A percentile compares a stretch with the other conserved stretches of the same genome.
Conservation (phyloP, 2,113 vertebrate species). For the Pagrus major region DNA sequence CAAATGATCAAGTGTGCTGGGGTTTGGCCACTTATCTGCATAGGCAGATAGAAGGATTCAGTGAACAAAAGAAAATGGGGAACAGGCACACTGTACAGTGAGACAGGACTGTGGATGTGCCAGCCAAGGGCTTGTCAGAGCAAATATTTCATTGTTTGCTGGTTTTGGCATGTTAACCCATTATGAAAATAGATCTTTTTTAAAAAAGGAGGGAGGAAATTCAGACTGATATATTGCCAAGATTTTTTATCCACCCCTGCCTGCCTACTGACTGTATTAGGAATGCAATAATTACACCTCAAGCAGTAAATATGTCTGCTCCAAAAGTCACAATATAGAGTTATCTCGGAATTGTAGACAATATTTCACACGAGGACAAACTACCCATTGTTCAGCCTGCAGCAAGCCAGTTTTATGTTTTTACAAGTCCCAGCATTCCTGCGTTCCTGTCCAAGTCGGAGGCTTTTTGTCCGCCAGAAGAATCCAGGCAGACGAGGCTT, state of each 20-base stretch:
- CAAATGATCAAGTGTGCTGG: slow-evolving; percentile 13
- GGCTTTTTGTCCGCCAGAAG: slow-evolving; percentile 42
- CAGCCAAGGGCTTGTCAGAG: slow-evolving; percentile 60
- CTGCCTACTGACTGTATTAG: slow-evolving; percentile 7
- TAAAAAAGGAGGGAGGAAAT: not conserved
- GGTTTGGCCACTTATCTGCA: slow-evolving; percentile 53
- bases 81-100: slow-evolving; percentile 43
- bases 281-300: slow-evolving; percentile 25
- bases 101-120: slow-evolving; percentile 26
- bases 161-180: slow-evolving; percentile 41
- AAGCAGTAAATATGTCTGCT: not conserved
- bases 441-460: slow-evolving; percentile 33
- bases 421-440: slow-evolving; percentile 67
- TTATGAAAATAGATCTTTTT: slow-evolving; percentile 35
- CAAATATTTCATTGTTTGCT: slow-evolving; percentile 63
- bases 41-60: slow-evolving; percentile 45
- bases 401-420: slow-evolving; percentile 51
- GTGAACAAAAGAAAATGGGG: slow-evolving; percentile 76
- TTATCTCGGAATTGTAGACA: slow-evolving; percentile 15
- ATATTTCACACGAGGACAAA: slow-evolving; percentile 46
- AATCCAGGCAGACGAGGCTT: slow-evolving; percentile 24
- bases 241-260: not conserved
- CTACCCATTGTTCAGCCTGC: slow-evolving; percentile 65
- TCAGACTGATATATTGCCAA: slow-evolving; percentile 7
- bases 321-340: slow-evolving; percentile 14